Conservation (phyloP, 2,113 vertebrate genomes). For the Brienomyrus longianalis region DNA sequence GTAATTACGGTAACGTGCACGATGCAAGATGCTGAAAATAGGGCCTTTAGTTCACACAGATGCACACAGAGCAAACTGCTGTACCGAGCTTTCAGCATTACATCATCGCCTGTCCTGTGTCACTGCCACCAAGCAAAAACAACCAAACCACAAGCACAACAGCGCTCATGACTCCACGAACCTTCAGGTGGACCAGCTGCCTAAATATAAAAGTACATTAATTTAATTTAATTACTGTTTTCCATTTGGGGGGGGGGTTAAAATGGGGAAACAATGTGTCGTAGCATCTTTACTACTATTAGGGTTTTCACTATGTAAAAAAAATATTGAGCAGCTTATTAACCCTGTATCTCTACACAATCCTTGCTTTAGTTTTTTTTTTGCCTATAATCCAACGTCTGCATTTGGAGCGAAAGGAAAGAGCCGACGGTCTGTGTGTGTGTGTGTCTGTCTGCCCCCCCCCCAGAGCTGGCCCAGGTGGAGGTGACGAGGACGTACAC, state of each 20-base stretch:
- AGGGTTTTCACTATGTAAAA: neutral
- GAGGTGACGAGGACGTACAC: constrained; percentile 84
- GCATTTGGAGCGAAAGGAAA: neutral
- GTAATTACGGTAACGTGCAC: neutral
- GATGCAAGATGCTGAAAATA: neutral
- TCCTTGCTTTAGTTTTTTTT: neutral
- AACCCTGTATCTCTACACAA: neutral
- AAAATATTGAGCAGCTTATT: neutral
- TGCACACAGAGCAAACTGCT: neutral
- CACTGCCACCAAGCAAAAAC: neutral
- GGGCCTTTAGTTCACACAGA: neutral
- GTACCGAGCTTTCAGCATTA: neutral
- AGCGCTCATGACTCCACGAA: neutral
- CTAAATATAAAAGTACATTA: neutral
- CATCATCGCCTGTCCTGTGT: neutral
- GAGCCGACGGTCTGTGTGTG: neutral
- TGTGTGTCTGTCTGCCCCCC: neutral
- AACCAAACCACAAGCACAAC: neutral
- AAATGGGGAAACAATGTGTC: neutral
- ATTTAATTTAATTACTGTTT: neutral
- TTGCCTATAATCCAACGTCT: neutral
- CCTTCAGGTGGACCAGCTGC: neutral
- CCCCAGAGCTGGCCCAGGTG: constrained; percentile 74
- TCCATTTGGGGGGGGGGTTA: neutral
- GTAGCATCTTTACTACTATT: neutral